A percentile compares a stretch with the other conserved stretches of the same genome.
phyloP scores from a whole-genome alignment of 2,797 vertebrate species.

The Lepilemur ruficaudatus region DNA sequence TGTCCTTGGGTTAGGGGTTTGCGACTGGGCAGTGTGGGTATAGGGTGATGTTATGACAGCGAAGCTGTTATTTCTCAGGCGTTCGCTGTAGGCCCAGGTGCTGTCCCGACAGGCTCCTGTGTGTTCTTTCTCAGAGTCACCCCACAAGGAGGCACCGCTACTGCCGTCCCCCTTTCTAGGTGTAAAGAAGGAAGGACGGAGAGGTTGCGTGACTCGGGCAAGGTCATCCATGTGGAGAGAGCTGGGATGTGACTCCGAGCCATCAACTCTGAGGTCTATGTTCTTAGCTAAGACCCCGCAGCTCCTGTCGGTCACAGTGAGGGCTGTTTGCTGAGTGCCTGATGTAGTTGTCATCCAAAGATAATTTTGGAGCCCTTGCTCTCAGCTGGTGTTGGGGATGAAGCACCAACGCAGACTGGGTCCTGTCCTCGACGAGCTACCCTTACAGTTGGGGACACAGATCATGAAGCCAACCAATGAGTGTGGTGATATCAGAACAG shows the following conservation, averaged over 20 bases:
- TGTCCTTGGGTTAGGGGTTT: not conserved
- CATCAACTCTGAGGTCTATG: not conserved
- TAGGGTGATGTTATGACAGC: not conserved
- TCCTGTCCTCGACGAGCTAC: not conserved
- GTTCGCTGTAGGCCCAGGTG: accelerated
- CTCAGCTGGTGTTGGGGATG: not conserved
- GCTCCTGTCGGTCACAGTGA: accelerated
- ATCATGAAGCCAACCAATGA: not conserved
- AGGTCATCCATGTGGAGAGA: not conserved
- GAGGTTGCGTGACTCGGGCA: not conserved
- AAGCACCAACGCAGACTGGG: accelerated
- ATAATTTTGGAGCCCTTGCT: not conserved
- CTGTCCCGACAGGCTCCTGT: accelerated
- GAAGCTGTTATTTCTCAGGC: no score
- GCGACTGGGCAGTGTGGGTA: not conserved
- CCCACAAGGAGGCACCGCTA: accelerated
- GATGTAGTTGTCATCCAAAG: accelerated
- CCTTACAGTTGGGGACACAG: not conserved
- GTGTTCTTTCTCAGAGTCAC: accelerated
- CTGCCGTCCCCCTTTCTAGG: not conserved
- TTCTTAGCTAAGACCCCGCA: not conserved
- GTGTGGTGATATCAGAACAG: not conserved
- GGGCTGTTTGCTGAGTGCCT: not conserved
- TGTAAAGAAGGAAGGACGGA: not conserved
- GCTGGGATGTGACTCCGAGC: not conserved